Evolutionary conservation across 2,113 vertebrate genomes (phyloP).

Genomic region (Tenebrosternarchus preto): DNA sequence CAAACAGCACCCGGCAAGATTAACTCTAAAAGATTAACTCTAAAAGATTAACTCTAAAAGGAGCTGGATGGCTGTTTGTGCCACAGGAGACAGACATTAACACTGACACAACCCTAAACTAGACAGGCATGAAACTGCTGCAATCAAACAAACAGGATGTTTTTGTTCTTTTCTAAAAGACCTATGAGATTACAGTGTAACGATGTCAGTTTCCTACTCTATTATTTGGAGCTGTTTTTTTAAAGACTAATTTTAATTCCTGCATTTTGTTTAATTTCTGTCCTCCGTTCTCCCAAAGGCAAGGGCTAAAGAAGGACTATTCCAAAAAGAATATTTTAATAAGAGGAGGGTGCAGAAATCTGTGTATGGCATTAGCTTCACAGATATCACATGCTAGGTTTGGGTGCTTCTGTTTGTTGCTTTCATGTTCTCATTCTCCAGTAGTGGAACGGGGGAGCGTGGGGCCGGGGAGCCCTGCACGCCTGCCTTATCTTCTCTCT

Average conservation of each 20-base stretch:
- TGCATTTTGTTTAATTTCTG: too few relatives aligned
- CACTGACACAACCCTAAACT: background rate
- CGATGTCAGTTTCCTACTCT: background rate
- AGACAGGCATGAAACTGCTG: background rate
- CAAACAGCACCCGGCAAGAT: background rate
- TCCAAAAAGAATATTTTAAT: background rate
- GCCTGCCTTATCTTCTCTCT: conserved; percentile 62
- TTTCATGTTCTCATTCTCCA: background rate
- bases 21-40: background rate
- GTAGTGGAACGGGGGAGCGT: conserved; percentile 44
- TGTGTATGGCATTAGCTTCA: conserved; percentile 17
- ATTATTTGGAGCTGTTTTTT: background rate
- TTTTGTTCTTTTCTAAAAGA: conserved; percentile 9
- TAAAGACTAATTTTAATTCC: too few relatives aligned
- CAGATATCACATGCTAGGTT: background rate
- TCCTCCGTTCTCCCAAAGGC: background rate
- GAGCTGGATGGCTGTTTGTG: background rate
- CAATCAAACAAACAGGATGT: background rate
- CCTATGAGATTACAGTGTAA: background rate
- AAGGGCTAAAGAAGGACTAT: background rate
- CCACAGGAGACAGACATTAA: background rate
- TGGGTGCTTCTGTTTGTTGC: background rate
- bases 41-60: conserved; percentile 1
- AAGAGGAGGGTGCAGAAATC: conserved; percentile 39
- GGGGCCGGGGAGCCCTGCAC: conserved; percentile 46